Evolutionary conservation across 2,113 vertebrate species (phyloP), one percentile per base, ranked within the genome.

Genomic region (Megalops atlanticus): DNA sequence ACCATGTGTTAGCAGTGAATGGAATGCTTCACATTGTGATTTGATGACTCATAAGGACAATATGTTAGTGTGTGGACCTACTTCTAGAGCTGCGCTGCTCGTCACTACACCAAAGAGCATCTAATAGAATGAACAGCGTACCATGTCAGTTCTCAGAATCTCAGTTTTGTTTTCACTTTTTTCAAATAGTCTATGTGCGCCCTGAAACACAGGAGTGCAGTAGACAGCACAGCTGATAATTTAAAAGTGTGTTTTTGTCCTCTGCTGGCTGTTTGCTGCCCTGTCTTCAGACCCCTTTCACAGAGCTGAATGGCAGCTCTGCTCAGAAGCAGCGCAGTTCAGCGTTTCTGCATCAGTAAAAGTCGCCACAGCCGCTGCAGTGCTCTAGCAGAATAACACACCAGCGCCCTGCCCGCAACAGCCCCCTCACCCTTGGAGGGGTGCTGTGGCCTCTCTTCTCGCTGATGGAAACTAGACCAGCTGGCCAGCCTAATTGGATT

Each of bases 401-500:
- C 18, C 74, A 76, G 68, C 36, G 58, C 18, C 43, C 40, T 1
- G 27, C 58, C 31, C 33, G 33, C 27, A 31, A 21, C 12, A 38
- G 72, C 43, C 75, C 36, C 10, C 24, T 72, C 31, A 36, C 43
- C 33, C 68, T 27, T 43, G 74, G 54, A 49, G 43, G 64, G 35
- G 16, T 75, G 74, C 33, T 64, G 5, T 27, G 0, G 18, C n/a
- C 74, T 76, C 39, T 36, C 73, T 76, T 24, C 40, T 39, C 64
- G 40, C 38, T 73, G 58, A 78, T 54, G 64, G 75, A 24, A 11
- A 49, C 40, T 11, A 54, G 31, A 72, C 73, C 80, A 73, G 47
- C 81, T 69, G 73, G 36, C 36, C n/a, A 39, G 39, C 64, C 81
- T 80, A 52, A 80, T 80, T 80, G 81, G 58, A 80, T 80, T 76